Conservation (phyloP, 2,888 invertebrate genomes). For the Acanthosoma haemorrhoidale region DNA sequence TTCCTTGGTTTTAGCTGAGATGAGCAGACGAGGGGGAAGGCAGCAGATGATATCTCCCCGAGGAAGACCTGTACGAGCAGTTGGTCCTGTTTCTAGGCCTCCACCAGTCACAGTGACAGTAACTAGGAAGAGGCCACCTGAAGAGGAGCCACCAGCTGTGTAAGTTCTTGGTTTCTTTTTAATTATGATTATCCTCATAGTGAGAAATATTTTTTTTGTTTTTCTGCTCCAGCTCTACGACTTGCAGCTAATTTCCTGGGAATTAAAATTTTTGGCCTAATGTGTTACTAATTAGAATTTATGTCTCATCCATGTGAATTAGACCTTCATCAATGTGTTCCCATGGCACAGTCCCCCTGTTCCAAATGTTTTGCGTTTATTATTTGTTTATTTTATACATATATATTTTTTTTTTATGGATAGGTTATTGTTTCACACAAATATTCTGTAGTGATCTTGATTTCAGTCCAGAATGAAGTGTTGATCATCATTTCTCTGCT, state of each 20-base stretch:
- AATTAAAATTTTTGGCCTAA: too few relatives aligned
- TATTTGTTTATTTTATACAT: too few relatives aligned
- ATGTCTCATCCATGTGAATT: too few relatives aligned
- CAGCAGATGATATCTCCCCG: conserved; percentile 4
- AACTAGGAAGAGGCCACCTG: conserved; percentile 27
- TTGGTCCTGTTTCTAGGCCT: conserved; percentile 34
- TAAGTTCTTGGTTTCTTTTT: background rate
- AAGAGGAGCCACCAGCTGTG: background rate
- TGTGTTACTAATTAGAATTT: too few relatives aligned
- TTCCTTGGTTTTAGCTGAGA: background rate
- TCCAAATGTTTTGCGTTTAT: too few relatives aligned
- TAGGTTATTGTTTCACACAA: background rate
- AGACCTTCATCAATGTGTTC: too few relatives aligned
- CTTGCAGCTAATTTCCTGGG: too few relatives aligned
- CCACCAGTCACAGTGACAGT: conserved; percentile 32
- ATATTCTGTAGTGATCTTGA: background rate
- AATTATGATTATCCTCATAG: too few relatives aligned
- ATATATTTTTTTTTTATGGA: conserved; percentile 3
- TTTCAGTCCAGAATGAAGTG: conserved; percentile 4
- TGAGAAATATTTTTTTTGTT: too few relatives aligned
- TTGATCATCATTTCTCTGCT: background rate
- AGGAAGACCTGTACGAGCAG: conserved; percentile 34
- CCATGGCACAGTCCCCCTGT: too few relatives aligned
- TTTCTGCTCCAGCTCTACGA: too few relatives aligned
- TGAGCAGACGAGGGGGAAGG: background rate